Evolutionary conservation across 1,140 invertebrate genomes (phyloP), one percentile per base, ranked within the genome.

Genomic region (Bombus soroeensis): DNA sequence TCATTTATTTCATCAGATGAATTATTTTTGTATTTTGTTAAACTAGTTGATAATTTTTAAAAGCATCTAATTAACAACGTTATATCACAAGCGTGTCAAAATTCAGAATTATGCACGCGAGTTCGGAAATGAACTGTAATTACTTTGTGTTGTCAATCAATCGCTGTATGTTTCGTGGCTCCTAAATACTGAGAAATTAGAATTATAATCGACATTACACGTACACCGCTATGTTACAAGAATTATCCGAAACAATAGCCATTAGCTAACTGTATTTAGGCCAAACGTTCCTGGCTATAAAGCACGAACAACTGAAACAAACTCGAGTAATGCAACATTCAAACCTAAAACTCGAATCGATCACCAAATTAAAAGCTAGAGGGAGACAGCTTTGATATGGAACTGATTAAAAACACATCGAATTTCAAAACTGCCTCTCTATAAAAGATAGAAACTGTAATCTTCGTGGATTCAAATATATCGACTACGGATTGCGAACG

Each of bases 141-240:
- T 62, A 62, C 15, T 57, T 77, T 22, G 34, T 12, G 13, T 62
- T 18, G 75, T 18, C 75, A 4, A 39, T 39, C 75, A 15, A n/a
- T 39, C 75, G 4, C 18, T 5, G 32, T 25, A 10, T 22, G 37
- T 59, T 59, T 39, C 74, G 47, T 3, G 53, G 53, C 37, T 41
- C 8, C 32, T 32, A 37, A 75, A 53, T 41, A 37, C 4, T 12
- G 75, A 57, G 39, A 62, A 77, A 77, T 76, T 76, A n/a, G 74
- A 8, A 76, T 77, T 59, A 41, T 75, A 57, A 57, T 57, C n/a
- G 1, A 9, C 18, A 32, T 62, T 37, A 39, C 28, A 15, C 25
- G 10, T 15, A 22, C 3, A 15, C 28, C 39, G 4, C 2, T 43
- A 1, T 15, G 25, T 57, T 28, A 28, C 6, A n/a, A 41, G 6